Conservation (phyloP, 2,888 invertebrate species). For the Beris morrisii region DNA sequence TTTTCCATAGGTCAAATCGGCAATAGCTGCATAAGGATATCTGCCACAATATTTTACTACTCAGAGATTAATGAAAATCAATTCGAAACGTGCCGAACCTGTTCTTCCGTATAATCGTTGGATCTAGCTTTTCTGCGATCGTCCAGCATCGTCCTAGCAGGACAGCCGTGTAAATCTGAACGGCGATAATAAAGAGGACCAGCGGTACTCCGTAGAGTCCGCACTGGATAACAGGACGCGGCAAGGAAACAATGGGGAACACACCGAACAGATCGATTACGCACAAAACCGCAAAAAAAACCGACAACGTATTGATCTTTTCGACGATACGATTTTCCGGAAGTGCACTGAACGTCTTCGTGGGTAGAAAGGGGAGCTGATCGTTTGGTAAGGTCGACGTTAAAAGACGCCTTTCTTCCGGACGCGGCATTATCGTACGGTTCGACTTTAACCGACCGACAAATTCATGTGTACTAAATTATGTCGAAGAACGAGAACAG, state of each 20-base stretch:
- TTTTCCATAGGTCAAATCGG: constrained; percentile 74
- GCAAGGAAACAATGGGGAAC: constrained; percentile 77
- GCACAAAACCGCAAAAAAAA: constrained; percentile 72
- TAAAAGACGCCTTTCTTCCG: constrained; percentile 16
- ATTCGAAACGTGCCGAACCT: constrained; percentile 50
- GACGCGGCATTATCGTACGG: constrained; percentile 10
- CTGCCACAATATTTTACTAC: constrained; percentile 52
- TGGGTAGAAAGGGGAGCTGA: constrained; percentile 51
- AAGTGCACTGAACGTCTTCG: constrained; percentile 51
- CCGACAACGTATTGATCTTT: constrained; percentile 58
- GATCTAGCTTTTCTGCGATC: constrained; percentile 71
- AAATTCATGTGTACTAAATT: too few relatives aligned
- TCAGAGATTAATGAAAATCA: constrained; percentile 9
- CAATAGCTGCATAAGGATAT: constrained; percentile 83
- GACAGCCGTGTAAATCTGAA: constrained; percentile 81
- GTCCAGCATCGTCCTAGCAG: constrained; percentile 81
- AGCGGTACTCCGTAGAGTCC: constrained; percentile 73
- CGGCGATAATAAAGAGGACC: constrained; percentile 65
- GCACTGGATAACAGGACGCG: constrained; percentile 73
- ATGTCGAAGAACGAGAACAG: too few relatives aligned
- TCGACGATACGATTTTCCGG: constrained; percentile 49
- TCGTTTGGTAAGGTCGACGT: constrained; percentile 40
- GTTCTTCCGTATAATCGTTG: constrained; percentile 65
- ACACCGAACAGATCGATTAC: constrained; percentile 82
- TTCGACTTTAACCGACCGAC: neutral